A percentile compares a stretch with the other conserved stretches of the same genome.
Conservation (phyloP, 2,797 vertebrate species). For the Heterohyrax brucei region DNA sequence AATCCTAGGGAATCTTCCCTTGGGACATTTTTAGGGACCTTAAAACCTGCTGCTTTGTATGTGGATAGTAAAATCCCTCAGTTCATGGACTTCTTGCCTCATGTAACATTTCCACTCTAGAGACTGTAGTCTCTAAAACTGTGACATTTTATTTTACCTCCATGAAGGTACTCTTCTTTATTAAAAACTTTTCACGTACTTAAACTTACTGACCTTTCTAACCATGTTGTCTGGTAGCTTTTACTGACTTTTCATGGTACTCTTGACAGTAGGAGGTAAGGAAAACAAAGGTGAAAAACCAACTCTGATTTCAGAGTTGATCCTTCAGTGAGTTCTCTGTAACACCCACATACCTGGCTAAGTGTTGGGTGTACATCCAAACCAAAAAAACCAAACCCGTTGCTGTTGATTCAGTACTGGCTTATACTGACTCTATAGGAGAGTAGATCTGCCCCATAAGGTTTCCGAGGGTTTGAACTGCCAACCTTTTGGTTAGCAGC, state of each 20-base stretch:
- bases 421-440: not conserved
- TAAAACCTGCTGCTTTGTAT: slow-evolving; percentile 19
- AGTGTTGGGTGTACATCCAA: not conserved
- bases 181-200: slow-evolving; percentile 5
- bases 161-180: not conserved
- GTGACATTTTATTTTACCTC: slow-evolving; percentile 63
- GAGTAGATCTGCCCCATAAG: too few relatives aligned
- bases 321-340: not conserved
- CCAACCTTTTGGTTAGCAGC: too few relatives aligned
- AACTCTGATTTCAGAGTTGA: not conserved
- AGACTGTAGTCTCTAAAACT: slow-evolving; percentile 17
- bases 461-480: too few relatives aligned
- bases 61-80: not conserved
- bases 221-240: slow-evolving; percentile 44
- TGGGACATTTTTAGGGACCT: slow-evolving; percentile 10
- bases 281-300: slow-evolving; percentile 58
- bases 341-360: not conserved
- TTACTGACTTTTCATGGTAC: slow-evolving; percentile 62
- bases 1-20: not conserved
- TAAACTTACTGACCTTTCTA: slow-evolving; percentile 45
- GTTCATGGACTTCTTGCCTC: not conserved
- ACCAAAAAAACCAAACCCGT: too few relatives aligned
- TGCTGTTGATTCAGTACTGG: not conserved
- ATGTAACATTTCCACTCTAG: not conserved
- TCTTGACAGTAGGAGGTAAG: slow-evolving; percentile 39